Evolutionary conservation across 2,888 invertebrate genomes (phyloP).

Genomic region (Metallyticus violacea): DNA sequence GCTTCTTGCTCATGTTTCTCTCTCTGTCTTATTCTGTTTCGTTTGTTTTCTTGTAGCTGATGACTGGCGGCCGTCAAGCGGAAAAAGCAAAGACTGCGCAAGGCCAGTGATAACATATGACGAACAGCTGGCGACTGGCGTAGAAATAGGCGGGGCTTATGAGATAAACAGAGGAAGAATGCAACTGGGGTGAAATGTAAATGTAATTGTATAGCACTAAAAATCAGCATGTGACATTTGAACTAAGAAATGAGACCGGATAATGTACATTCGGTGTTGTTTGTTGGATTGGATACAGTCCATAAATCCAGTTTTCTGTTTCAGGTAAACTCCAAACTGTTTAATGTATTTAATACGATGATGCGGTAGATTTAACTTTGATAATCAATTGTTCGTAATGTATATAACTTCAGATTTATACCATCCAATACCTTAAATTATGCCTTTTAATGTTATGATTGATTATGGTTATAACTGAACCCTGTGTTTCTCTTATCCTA

Average conservation of each 20-base stretch:
- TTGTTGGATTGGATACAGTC: slow-evolving; percentile 13
- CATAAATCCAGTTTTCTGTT: slow-evolving; percentile 27
- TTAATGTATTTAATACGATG: no score
- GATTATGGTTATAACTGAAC: no score
- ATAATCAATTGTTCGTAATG: not conserved
- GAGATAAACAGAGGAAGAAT: not conserved
- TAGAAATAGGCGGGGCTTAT: not conserved
- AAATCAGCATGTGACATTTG: not conserved
- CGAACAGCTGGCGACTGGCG: not conserved
- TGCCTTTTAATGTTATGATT: no score
- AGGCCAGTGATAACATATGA: not conserved
- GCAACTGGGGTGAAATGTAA: not conserved
- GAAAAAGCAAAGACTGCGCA: not conserved
- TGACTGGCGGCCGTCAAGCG: not conserved
- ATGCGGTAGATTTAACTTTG: no score
- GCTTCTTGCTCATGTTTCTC: not conserved
- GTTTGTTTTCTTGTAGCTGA: not conserved
- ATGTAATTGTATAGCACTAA: no score
- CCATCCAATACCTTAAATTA: no score
- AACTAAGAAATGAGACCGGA: slow-evolving; percentile 18
- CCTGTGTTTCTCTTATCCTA: no score
- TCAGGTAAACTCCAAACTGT: slow-evolving; percentile 19
- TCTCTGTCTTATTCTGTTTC: not conserved
- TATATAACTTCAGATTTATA: not conserved
- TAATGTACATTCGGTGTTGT: slow-evolving; percentile 17